Base-by-base conservation (phyloP, 2,888 invertebrate genomes). In the Hydroisotoma schaefferi region DNA sequence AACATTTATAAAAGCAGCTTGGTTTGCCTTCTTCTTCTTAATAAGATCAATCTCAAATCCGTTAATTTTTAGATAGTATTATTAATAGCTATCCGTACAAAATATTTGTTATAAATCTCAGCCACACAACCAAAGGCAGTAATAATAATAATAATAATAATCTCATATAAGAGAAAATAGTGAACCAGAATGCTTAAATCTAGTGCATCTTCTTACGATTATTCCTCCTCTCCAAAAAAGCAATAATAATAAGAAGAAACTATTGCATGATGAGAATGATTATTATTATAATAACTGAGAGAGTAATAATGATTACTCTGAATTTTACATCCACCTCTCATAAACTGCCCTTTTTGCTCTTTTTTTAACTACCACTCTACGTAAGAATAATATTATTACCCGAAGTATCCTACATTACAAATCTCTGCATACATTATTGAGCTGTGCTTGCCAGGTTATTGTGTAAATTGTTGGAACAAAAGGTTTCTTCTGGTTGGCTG, bases 181-280 rank as follows among this genome's bases (percentile, higher is more conserved):
- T n/a, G 23, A 46, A 46, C 46, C 25, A 22, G 22, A 46, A 46
- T 46, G 46, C 46, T 46, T 20, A 46, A 40, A 46, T 46, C 46
- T 46, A 25, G 46, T 46, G 46, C 46, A 46, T 23, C 25, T 46
- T 46, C 25, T 46, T 15, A 10, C 33, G 15, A 33, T 15, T 5
- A 4, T 40, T 33, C 33, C 33, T 40, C 40, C n/a, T n/a, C n/a
- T n/a, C n/a, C n/a, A n/a, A n/a, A n/a, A n/a, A n/a, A n/a, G n/a
- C n/a, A n/a, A n/a, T n/a, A n/a, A 33, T 8, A 33, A 33, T 10
- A 10, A 10, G 33, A 10, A 25, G 46, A 46, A 12, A 23, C 46
- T 25, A 46, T 46, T 23, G 46, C 46, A 46, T 46, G 46, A 46
- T 46, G 46, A 46, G 20, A 23, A 46, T 46, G 6, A 46, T 46